A percentile compares a stretch with the other conserved stretches of the same genome.
Evolutionary conservation across 2,888 invertebrate genomes (phyloP).

Genomic region (Lomographa bimaculata): DNA sequence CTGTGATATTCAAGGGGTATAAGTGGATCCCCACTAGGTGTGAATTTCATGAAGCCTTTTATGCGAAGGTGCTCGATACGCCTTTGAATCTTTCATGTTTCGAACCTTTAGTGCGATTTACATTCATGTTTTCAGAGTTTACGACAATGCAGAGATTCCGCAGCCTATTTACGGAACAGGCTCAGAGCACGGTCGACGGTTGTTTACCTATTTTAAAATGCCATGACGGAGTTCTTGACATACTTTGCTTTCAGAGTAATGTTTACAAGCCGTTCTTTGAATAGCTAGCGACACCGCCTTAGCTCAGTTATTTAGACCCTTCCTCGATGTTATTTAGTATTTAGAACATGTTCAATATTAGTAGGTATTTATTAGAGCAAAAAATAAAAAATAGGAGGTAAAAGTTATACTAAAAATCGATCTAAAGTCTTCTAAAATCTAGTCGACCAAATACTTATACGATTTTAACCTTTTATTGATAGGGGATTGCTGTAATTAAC

Average conservation of each 20-base stretch:
- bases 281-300: conserved; percentile 6
- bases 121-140: conserved; percentile 28
- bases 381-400: too few species aligned
- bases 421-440: too few species aligned
- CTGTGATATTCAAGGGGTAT: conserved; percentile 11
- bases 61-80: conserved; percentile 30
- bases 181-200: conserved; percentile 19
- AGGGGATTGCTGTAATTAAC: too few species aligned
- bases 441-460: too few species aligned
- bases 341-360: too few species aligned
- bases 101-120: conserved; percentile 28
- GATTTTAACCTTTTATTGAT: too few species aligned
- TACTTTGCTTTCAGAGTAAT: conserved; percentile 30
- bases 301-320: conserved; percentile 8
- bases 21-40: conserved; percentile 17
- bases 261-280: conserved; percentile 26
- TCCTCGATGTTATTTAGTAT: too few species aligned
- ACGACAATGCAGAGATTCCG: conserved; percentile 29
- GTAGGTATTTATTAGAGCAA: too few species aligned
- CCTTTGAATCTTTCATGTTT: conserved; percentile 35
- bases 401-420: too few species aligned
- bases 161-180: conserved; percentile 26
- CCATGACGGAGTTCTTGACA: conserved; percentile 33
- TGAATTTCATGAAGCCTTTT: conserved; percentile 30
- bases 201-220: conserved; percentile 36